Evolutionary conservation across 2,888 invertebrate genomes (phyloP).

Genomic region (Crioceris asparagi): DNA sequence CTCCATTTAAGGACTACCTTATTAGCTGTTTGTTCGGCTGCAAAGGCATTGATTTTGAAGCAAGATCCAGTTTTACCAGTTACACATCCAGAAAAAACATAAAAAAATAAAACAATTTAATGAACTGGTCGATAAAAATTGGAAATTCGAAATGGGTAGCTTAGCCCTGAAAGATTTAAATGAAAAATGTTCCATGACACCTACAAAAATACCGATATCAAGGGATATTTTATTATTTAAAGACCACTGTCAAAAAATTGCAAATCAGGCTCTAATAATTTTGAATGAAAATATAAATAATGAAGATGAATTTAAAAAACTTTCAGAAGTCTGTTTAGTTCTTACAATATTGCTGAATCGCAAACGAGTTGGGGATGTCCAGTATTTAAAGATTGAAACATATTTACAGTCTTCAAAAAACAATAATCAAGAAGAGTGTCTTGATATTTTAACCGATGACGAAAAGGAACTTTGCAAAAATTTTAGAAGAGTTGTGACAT

Average conservation of each 20-base stretch:
- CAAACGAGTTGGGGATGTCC: constrained; percentile 6
- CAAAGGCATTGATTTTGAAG: constrained; percentile 14
- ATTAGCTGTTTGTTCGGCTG: constrained; percentile 14
- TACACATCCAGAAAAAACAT: constrained; percentile 8
- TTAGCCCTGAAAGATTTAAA: constrained; percentile 7
- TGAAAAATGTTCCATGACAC: constrained; percentile 6
- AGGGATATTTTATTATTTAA: constrained; percentile 6
- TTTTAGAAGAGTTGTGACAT: too few relatives aligned
- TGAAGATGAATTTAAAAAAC: constrained; percentile 1
- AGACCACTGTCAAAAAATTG: neutral
- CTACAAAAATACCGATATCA: constrained; percentile 2
- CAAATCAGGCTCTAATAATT: neutral
- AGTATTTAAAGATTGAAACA: constrained; percentile 5
- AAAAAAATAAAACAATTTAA: constrained; percentile 13
- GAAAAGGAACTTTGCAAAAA: too few relatives aligned
- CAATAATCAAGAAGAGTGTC: constrained; percentile 4
- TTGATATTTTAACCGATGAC: too few relatives aligned
- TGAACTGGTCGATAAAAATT: constrained; percentile 3
- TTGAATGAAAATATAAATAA: constrained; percentile 1
- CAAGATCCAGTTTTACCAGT: constrained; percentile 10
- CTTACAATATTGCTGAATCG: constrained; percentile 5
- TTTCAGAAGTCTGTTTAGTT: constrained; percentile 5
- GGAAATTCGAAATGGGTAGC: constrained; percentile 6
- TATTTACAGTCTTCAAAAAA: constrained; percentile 2
- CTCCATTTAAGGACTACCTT: constrained; percentile 17